phyloP scores from a whole-genome alignment of 2,797 vertebrate species.

The Molossus molossus region DNA sequence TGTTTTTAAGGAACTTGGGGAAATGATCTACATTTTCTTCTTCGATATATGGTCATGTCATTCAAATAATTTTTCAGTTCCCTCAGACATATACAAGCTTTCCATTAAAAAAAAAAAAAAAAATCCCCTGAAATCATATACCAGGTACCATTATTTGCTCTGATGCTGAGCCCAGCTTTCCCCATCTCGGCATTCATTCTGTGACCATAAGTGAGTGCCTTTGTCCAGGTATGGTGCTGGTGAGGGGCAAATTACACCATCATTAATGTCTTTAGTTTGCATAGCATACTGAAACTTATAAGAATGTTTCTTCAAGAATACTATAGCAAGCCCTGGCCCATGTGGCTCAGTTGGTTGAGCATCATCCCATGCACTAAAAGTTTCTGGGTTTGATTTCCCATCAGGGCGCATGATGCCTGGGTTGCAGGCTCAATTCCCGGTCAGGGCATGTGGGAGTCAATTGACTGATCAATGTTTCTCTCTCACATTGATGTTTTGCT shows the following conservation, averaged over 20 bases:
- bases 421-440: background rate
- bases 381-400: background rate
- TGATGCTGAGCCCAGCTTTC: background rate
- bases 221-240: background rate
- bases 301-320: background rate
- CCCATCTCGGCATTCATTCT: background rate
- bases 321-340: background rate
- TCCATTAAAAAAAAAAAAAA: background rate
- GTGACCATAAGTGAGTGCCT: background rate
- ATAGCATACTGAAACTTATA: constrained; percentile 6
- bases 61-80: constrained; percentile 19
- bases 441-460: background rate
- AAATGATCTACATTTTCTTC: constrained; percentile 55
- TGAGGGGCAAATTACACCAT: background rate
- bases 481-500: background rate
- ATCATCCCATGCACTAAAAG: background rate
- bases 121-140: background rate
- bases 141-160: background rate
- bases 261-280: constrained; percentile 38
- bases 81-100: background rate
- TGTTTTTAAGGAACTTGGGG: constrained; percentile 65
- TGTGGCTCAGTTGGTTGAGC: background rate
- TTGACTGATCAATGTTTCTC: background rate
- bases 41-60: background rate
- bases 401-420: background rate